These are phyloP conservation scores for Stenichneumon culpator DNA, from an alignment of 2,888 invertebrate species.

Conservation along the genomic window DNA sequence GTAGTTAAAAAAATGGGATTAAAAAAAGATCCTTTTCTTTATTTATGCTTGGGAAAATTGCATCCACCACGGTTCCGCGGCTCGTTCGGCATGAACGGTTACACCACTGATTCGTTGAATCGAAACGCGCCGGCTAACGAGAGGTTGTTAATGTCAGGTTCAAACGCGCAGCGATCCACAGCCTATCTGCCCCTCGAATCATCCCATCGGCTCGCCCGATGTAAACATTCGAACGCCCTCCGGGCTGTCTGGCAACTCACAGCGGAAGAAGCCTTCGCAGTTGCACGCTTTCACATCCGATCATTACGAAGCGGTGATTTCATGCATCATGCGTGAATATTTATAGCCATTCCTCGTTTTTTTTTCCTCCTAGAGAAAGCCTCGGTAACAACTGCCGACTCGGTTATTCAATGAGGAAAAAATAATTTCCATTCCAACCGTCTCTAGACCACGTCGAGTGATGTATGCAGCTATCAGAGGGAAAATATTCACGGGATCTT, in stretches of 20 bases:
- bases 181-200: constrained; percentile 35
- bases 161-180: constrained; percentile 24
- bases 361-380: not conserved
- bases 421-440: not conserved
- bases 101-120: constrained; percentile 39
- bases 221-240: constrained; percentile 8
- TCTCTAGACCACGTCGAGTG: not conserved
- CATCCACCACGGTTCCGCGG: not conserved
- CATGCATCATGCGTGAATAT: constrained; percentile 65
- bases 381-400: not conserved
- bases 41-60: not conserved
- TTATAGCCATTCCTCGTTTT: constrained; percentile 55
- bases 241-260: constrained; percentile 12
- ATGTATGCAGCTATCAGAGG: not conserved
- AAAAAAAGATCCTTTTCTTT: not conserved
- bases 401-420: constrained; percentile 19
- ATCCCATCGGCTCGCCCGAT: constrained; percentile 29
- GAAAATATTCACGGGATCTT: not conserved
- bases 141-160: constrained; percentile 57
- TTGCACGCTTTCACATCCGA: constrained; percentile 46
- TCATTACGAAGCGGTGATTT: constrained; percentile 56
- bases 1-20: not conserved
- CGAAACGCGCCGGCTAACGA: constrained; percentile 50
- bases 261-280: constrained; percentile 8
- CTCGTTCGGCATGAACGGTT: constrained; percentile 13